Conservation (phyloP, 1,140 invertebrate species). For the Listronotus bonariensis region DNA sequence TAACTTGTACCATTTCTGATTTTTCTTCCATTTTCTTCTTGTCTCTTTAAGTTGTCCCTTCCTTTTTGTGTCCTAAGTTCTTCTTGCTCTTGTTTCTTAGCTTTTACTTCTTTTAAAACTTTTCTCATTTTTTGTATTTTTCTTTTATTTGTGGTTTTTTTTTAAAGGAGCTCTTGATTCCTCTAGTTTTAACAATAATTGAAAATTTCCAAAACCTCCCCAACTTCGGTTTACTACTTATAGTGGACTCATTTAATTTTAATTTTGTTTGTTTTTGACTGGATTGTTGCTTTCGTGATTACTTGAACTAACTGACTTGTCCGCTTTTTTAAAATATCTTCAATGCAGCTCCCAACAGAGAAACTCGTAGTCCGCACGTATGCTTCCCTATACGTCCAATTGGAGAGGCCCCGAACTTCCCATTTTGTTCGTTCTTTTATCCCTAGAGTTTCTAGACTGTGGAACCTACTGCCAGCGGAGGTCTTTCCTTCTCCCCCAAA, state of each 20-base stretch:
- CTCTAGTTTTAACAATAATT: constrained; percentile 70
- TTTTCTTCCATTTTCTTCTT: constrained; percentile 77
- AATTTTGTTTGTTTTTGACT: background rate
- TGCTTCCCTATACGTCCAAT: no score
- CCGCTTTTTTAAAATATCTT: constrained; percentile 4
- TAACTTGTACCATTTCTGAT: constrained; percentile 83
- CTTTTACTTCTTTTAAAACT: constrained; percentile 66
- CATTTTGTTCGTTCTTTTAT: no score
- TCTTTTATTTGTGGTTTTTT: constrained; percentile 69
- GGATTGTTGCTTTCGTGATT: background rate
- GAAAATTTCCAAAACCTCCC: constrained; percentile 81
- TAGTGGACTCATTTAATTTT: constrained; percentile 13
- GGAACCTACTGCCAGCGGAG: no score
- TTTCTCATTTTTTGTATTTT: constrained; percentile 74
- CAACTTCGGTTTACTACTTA: constrained; percentile 72
- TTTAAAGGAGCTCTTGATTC: constrained; percentile 65
- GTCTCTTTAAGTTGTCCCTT: constrained; percentile 70
- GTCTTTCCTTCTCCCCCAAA: no score
- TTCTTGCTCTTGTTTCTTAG: constrained; percentile 66
- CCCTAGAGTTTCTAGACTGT: no score
- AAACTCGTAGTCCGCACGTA: no score
- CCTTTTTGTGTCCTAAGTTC: constrained; percentile 68
- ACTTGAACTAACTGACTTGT: background rate
- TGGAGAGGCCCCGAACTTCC: no score
- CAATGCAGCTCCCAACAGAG: no score